phyloP scores from a whole-genome alignment of 2,797 vertebrate genomes.

The Linurgus olivaceus region DNA sequence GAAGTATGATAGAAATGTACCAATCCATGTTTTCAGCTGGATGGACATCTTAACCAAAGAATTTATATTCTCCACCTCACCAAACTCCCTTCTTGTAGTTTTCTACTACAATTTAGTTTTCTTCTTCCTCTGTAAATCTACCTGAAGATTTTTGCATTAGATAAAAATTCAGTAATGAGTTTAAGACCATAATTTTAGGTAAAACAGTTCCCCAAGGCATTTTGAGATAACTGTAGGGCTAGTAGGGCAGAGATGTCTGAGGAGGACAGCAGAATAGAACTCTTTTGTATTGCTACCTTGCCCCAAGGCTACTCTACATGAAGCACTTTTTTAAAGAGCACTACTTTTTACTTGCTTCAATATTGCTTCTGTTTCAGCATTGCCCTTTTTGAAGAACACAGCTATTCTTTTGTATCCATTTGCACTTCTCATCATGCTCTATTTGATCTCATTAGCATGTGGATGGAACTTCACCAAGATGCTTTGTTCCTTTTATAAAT shows the following conservation, averaged over 20 bases:
- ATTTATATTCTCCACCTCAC: neutral
- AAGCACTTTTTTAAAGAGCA: neutral
- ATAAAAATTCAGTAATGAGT: neutral
- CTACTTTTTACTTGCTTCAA: neutral
- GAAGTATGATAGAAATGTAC: neutral
- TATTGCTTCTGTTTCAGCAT: conserved; percentile 74
- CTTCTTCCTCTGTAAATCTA: neutral
- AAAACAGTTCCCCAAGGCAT: neutral
- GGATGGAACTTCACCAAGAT: conserved; percentile 95
- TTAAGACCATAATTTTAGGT: neutral
- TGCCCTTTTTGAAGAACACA: conserved; percentile 95
- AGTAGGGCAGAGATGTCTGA: neutral
- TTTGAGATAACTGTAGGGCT: fast-evolving
- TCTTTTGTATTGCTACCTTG: neutral
- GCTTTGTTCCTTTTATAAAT: conserved; percentile 94
- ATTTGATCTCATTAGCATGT: conserved; percentile 87
- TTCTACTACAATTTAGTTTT: neutral
- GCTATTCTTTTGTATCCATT: conserved; percentile 94
- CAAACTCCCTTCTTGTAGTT: neutral
- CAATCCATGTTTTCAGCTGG: neutral
- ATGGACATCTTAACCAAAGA: neutral
- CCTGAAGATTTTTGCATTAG: neutral
- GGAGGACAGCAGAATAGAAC: neutral
- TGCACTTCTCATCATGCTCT: conserved; percentile 85
- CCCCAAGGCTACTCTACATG: too few relatives aligned